Evolutionary conservation across 2,113 vertebrate species (phyloP), one percentile per base, ranked within the genome.

Genomic region (Pseudopipra pipra): DNA sequence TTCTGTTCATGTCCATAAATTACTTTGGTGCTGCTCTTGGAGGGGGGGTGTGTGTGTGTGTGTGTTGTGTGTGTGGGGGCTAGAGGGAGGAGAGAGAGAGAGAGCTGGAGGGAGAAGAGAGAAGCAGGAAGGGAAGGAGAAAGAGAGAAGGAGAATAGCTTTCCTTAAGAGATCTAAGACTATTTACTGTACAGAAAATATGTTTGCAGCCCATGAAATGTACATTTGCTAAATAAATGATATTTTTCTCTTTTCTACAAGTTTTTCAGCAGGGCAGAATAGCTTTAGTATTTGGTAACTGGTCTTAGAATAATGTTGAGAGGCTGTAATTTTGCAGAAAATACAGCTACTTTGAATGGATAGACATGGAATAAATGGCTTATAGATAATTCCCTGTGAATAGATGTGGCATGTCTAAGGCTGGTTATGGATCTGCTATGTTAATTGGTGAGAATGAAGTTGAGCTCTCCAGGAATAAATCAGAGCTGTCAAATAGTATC

Each of bases 381-480:
- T 95, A 83, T 68, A 74, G 85, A 91, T 94, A 96, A 96, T 94
- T 63, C 78, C 63, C 14, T 84, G 75, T 92, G 95, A 93, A 93
- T 75, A 93, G 79, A 90, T 0, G 1, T 52, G 72, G 55, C 68
- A 63, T 85, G 59, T 94, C 78, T 91, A 35, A 80, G 67, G 25
- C 85, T 95, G 78, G 74, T 94, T 95, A 91, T 93, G 71, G 93
- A 93, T 93, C 91, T 96, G 71, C 82, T 95, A 31, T 74, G 59
- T 90, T 96, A 96, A 96, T 90, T 97, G 93, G 85, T 80, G 75
- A 94, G 87, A 95, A 94, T 90, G 65, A 96, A 86, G 79, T 14
- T 4, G 46, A 95, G 14, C 80, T 93, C 91, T 95, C 43, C 47
- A 66, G 67, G 87, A 96, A 95, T 93, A 95, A 94, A 96, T 96